Evolutionary conservation across 2,888 invertebrate species (phyloP).

Genomic region (Schizotus pectinicornis): DNA sequence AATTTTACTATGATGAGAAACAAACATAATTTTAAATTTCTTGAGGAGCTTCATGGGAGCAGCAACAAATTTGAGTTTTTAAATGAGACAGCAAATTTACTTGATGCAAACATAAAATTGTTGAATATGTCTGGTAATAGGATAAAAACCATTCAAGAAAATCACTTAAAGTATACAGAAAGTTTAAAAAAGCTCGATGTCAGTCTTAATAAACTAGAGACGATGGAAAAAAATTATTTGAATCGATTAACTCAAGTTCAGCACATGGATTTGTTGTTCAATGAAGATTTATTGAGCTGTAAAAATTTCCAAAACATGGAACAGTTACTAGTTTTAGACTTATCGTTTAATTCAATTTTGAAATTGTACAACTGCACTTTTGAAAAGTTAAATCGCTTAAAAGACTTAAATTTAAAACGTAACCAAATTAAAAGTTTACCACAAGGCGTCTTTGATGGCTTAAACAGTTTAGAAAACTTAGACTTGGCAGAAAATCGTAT

Average conservation of each 20-base stretch:
- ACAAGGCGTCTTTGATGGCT: background rate
- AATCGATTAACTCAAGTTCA: background rate
- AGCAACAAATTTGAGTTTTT: background rate
- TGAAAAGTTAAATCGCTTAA: background rate
- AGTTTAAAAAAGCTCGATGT: background rate
- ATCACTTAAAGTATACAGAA: background rate
- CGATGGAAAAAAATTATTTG: background rate
- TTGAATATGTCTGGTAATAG: background rate
- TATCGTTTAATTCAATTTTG: conserved; percentile 2
- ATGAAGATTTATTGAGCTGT: background rate
- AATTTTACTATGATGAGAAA: background rate
- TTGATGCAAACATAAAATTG: background rate
- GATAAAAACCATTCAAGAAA: background rate
- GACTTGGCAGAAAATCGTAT: conserved; percentile 1
- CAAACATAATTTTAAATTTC: background rate
- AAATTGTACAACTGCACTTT: conserved; percentile 5
- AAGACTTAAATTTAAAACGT: background rate
- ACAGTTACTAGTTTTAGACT: background rate
- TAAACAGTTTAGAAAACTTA: background rate
- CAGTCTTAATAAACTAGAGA: conserved; percentile 2
- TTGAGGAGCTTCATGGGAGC: background rate
- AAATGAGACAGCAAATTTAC: background rate
- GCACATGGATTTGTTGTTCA: background rate
- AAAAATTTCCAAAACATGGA: background rate
- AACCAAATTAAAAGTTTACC: background rate